These are phyloP conservation scores for Selenia dentaria DNA, from an alignment of 2,888 invertebrate species.

Conservation along the genomic window DNA sequence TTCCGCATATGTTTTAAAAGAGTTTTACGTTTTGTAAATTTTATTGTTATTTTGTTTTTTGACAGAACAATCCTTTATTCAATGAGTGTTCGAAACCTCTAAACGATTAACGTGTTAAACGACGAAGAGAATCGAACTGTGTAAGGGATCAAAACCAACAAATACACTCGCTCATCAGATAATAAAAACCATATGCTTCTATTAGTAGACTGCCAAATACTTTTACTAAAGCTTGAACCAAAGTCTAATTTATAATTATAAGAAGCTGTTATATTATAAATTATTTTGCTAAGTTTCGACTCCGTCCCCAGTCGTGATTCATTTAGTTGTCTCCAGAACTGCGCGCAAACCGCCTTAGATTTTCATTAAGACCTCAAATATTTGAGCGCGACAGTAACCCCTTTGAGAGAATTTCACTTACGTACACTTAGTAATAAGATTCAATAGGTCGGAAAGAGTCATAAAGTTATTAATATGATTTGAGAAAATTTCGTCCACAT, in stretches of 20 bases:
- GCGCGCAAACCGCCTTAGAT: constrained; percentile 65
- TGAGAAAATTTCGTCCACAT: constrained; percentile 6
- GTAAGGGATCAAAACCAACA: no score
- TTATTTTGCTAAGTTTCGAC: background rate
- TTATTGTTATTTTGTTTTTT: no score
- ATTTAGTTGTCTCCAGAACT: constrained; percentile 70
- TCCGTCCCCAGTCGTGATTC: constrained; percentile 64
- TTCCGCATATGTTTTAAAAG: no score
- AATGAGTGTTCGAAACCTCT: no score
- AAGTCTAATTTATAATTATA: background rate
- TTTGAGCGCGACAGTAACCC: constrained; percentile 52
- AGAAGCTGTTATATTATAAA: background rate
- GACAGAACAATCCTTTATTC: no score
- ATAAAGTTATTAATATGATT: constrained; percentile 26
- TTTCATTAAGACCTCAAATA: constrained; percentile 79
- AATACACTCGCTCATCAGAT: no score
- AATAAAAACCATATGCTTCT: no score
- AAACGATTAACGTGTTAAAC: no score
- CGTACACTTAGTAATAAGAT: constrained; percentile 34
- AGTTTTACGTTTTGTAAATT: no score
- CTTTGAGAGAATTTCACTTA: constrained; percentile 35
- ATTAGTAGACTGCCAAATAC: no score
- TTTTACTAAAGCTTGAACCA: no score
- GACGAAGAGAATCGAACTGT: no score
- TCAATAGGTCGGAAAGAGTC: constrained; percentile 35